Evolutionary conservation across 1,140 invertebrate species (phyloP), one percentile per base, ranked within the genome.

Genomic region (Anagrus nilaparvatae): DNA sequence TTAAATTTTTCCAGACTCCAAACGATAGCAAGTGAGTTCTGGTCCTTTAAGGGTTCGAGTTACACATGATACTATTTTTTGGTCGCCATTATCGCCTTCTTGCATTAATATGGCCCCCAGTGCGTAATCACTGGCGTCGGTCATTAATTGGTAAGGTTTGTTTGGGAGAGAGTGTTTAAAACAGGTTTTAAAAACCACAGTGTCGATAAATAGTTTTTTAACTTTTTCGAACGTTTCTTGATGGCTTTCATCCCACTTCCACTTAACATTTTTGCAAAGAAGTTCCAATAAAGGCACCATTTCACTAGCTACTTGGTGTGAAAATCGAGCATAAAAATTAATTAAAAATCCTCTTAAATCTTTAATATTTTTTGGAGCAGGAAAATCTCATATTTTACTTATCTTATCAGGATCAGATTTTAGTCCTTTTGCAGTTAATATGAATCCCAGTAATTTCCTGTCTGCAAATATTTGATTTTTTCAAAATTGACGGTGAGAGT

Each of bases 61-160:
- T 16, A 24, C 36, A 7, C 14, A 10, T 3, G 12, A 28, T 6
- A 39, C 25, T 10, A 28, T 16, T 28, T 33, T 25, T 24, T 29
- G 25, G 1, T 32, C 10, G 13, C 30, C 29, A 2, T 12, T 16
- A 3, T 9, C 13, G 3, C 35, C 19, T n/a, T 40, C 23, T 17
- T 46, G 44, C 16, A 21, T 29, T 4, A 42, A n/a, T 0, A 37
- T 20, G 10, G 39, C 39, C 18, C 44, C 44, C 12, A 46, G 19
- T 9, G 39, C 44, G 3, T 8, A 7, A 14, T 37, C 20, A 16
- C 39, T 41, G 3, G 44, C 44, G 18, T 46, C 39, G 2, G 44
- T 38, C 2, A 28, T 30, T 28, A 46, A 18, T 0, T 12, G 5
- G 18, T 36, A 46, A 12, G 14, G n/a, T 14, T 27, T 31, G 7